Conservation (phyloP, 2,113 vertebrate genomes). For the Bungarus multicinctus region DNA sequence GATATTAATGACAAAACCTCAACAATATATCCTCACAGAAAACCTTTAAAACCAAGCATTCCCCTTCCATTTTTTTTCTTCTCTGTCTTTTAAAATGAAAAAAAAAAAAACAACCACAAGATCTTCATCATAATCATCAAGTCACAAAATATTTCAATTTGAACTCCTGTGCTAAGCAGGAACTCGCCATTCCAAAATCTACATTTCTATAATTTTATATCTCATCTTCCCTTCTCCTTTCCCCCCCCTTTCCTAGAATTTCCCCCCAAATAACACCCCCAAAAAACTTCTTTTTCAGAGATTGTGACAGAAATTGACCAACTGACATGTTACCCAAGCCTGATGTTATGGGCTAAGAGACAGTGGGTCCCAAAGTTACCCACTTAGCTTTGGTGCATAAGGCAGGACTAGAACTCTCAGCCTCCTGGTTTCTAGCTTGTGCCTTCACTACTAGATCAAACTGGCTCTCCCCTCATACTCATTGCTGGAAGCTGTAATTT, state of each 20-base stretch:
- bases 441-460: background rate
- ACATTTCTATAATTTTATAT: background rate
- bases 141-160: background rate
- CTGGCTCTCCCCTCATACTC: background rate
- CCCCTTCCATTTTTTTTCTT: background rate
- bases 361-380: background rate
- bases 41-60: background rate
- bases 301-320: background rate
- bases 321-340: background rate
- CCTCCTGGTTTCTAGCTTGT: background rate
- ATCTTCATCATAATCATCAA: background rate
- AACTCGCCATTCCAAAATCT: background rate
- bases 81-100: background rate
- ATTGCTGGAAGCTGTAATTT: background rate
- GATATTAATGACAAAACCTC: background rate
- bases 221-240: background rate
- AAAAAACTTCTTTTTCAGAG: background rate
- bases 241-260: background rate
- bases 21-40: background rate
- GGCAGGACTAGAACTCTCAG: background rate
- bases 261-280: background rate
- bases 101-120: background rate
- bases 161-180: background rate
- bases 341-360: background rate
- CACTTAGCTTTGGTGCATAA: background rate